Percentiles rank a stretch among this genome's conserved stretches.
These are phyloP conservation scores for Lasioglossum baleicum DNA, from an alignment of 1,140 invertebrate genomes.

Conservation along the genomic window DNA sequence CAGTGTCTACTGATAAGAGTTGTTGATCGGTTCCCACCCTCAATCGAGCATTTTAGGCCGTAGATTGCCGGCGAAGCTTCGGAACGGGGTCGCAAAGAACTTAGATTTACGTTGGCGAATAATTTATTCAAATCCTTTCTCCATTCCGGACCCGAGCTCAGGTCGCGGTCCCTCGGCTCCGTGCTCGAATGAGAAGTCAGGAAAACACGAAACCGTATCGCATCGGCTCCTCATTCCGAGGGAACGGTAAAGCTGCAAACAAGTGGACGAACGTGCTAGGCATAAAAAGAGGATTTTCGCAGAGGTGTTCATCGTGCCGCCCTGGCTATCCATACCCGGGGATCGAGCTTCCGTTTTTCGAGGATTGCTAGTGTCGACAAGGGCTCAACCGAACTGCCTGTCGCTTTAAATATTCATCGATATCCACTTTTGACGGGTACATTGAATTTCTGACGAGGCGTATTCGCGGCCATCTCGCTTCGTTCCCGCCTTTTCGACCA, in stretches of 20 bases:
- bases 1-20: conserved; percentile 1
- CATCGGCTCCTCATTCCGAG: conserved; percentile 39
- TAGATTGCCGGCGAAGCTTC: background rate
- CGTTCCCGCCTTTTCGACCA: background rate
- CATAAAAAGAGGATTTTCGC: conserved; percentile 45
- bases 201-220: conserved; percentile 45
- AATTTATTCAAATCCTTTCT: conserved; percentile 63
- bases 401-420: conserved; percentile 40
- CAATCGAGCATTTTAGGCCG: background rate
- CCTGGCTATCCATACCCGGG: conserved; percentile 4
- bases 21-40: background rate
- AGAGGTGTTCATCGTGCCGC: conserved; percentile 41
- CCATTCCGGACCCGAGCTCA: conserved; percentile 8
- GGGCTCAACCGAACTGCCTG: background rate
- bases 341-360: background rate
- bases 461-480: background rate
- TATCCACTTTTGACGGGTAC: background rate
- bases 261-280: conserved; percentile 61
- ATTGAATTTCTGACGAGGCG: background rate
- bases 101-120: conserved; percentile 58
- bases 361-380: background rate
- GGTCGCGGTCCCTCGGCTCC: background rate
- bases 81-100: conserved; percentile 44
- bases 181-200: conserved; percentile 4
- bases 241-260: conserved; percentile 57